Conservation (phyloP, 2,797 vertebrate genomes). For the Pseudopleuronectes americanus region DNA sequence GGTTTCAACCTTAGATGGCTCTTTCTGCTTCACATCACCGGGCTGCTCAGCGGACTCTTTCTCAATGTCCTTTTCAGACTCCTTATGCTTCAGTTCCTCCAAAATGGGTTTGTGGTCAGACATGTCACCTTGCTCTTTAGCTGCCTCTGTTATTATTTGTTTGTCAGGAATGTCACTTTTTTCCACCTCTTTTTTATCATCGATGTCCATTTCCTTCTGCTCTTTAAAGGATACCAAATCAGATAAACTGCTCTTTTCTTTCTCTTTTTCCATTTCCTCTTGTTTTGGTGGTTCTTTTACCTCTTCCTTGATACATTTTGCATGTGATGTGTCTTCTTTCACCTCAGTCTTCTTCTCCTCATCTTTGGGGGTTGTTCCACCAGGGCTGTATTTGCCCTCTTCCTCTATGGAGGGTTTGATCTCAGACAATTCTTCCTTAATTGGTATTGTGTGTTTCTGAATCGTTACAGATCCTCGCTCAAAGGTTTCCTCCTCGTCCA, state of each 20-base stretch:
- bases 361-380: constrained; percentile 19
- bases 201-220: constrained; percentile 26
- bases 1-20: constrained; percentile 30
- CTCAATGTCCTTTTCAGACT: constrained; percentile 33
- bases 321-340: constrained; percentile 39
- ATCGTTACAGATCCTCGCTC: constrained; percentile 12
- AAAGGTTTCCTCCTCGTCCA: constrained; percentile 32
- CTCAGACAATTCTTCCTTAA: constrained; percentile 21
- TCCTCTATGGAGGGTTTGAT: constrained; percentile 37
- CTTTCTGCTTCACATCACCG: constrained; percentile 25
- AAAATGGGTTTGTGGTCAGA: constrained; percentile 47
- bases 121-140: constrained; percentile 8
- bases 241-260: constrained; percentile 30
- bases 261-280: constrained; percentile 29
- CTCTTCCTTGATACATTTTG: constrained; percentile 40
- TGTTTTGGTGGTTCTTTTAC: constrained; percentile 42
- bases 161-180: constrained; percentile 4
- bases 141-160: constrained; percentile 26
- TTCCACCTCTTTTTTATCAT: background rate
- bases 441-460: constrained; percentile 24
- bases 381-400: constrained; percentile 35
- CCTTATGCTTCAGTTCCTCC: constrained; percentile 42
- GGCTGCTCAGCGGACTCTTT: constrained; percentile 9
- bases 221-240: constrained; percentile 26
- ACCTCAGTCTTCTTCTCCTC: constrained; percentile 30